These are phyloP conservation scores for Actenoides hombroni DNA, from an alignment of 2,113 vertebrate genomes.

Conservation along the genomic window DNA sequence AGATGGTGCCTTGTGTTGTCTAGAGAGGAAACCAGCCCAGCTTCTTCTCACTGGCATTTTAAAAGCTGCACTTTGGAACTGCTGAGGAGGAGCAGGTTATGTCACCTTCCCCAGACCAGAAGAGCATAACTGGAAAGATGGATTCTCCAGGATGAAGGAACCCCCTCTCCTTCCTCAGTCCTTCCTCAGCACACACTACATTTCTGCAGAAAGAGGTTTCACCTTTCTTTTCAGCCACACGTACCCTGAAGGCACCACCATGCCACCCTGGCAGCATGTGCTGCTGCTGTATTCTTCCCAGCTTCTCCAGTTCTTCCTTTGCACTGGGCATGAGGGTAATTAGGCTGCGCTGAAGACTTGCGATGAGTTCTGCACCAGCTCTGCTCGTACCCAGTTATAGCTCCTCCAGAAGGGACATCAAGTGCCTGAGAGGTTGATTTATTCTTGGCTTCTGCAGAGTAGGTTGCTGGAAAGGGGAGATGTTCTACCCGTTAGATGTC, in stretches of 20 bases:
- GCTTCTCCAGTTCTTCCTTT: not conserved
- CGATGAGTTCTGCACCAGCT: not conserved
- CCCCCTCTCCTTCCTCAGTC: not conserved
- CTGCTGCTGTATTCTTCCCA: not conserved
- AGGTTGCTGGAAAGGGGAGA: not conserved
- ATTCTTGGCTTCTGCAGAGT: not conserved
- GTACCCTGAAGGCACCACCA: accelerated
- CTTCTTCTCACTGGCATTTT: not conserved
- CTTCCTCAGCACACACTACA: not conserved
- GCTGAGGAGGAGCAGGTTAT: not conserved
- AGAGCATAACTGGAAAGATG: not conserved
- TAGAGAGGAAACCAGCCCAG: not conserved
- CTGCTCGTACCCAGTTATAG: not conserved
- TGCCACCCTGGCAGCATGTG: accelerated
- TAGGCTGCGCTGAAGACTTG: not conserved
- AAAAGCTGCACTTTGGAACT: not conserved
- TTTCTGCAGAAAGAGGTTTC: not conserved
- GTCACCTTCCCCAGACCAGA: not conserved
- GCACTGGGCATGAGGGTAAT: not conserved
- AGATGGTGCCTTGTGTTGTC: not conserved
- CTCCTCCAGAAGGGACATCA: not conserved
- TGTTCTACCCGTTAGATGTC: not conserved
- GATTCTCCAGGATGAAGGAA: not conserved
- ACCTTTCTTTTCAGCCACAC: not conserved
- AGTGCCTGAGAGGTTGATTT: not conserved